Evolutionary conservation across 23 tunicate genomes (phyloP).

Genomic region (Phallusia fumigata): DNA sequence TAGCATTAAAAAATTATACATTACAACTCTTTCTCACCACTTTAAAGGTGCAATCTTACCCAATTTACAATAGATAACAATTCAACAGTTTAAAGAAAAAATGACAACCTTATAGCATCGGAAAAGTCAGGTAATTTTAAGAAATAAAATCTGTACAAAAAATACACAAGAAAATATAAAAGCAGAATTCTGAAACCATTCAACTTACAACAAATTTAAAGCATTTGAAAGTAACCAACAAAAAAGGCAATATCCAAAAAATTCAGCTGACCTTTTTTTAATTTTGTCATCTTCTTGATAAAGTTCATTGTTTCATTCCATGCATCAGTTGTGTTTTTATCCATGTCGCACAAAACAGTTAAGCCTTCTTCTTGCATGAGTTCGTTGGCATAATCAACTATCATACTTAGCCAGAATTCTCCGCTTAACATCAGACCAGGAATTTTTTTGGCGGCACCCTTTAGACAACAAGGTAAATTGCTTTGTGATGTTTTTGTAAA

Average conservation of each 20-base stretch:
- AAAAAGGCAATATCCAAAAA: background rate
- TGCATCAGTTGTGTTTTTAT: slow-evolving; percentile 10
- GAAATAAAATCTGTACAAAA: too few relatives aligned
- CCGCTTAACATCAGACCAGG: slow-evolving; percentile 36
- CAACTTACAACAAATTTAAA: background rate
- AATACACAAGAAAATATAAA: too few relatives aligned
- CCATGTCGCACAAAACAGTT: background rate
- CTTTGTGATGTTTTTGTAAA: background rate
- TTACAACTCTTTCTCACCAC: too few relatives aligned
- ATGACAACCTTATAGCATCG: too few relatives aligned
- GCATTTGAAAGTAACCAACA: background rate
- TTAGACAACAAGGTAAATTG: too few relatives aligned
- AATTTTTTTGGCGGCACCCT: background rate
- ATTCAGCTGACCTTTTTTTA: slow-evolving; percentile 29
- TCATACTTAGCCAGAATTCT: slow-evolving; percentile 25
- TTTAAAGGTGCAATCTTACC: too few relatives aligned
- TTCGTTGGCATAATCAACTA: slow-evolving; percentile 18
- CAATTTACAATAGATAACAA: too few relatives aligned
- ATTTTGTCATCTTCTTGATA: slow-evolving; percentile 19
- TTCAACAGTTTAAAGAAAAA: too few relatives aligned
- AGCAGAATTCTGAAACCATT: background rate
- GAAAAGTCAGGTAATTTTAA: too few relatives aligned
- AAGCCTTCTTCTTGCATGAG: background rate
- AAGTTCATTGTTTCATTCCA: slow-evolving; percentile 25
- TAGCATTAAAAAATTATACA: too few relatives aligned